phyloP scores from a whole-genome alignment of 2,888 invertebrate genomes.

The Ichneumon xanthorius region DNA sequence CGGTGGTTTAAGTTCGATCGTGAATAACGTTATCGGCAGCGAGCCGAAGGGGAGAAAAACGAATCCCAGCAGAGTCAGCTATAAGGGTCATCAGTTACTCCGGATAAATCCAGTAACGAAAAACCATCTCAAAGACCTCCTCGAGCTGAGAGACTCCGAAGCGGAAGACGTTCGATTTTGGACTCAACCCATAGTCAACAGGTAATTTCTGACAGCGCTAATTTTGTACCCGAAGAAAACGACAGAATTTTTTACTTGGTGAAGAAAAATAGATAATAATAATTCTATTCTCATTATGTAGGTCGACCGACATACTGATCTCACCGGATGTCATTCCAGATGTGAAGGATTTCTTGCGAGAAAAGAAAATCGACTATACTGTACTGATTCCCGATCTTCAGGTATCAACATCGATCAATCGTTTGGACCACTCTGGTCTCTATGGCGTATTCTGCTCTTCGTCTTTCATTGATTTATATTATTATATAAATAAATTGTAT shows the following conservation, averaged over 20 bases:
- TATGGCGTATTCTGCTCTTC: neutral
- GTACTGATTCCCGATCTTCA: constrained; percentile 91
- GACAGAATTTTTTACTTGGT: neutral
- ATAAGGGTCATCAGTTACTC: constrained; percentile 87
- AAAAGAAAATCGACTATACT: constrained; percentile 88
- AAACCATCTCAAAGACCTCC: constrained; percentile 84
- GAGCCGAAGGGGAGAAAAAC: constrained; percentile 74
- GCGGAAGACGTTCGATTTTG: constrained; percentile 87
- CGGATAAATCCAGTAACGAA: constrained; percentile 85
- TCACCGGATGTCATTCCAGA: constrained; percentile 88
- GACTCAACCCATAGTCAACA: constrained; percentile 86
- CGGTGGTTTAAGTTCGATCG: constrained; percentile 76
- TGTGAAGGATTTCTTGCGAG: constrained; percentile 87
- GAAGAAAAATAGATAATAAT: neutral
- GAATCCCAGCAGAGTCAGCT: constrained; percentile 80
- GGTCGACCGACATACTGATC: constrained; percentile 90
- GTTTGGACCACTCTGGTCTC: neutral
- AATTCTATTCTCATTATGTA: constrained; percentile 52
- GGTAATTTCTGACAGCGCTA: constrained; percentile 66
- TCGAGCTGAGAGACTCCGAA: constrained; percentile 84
- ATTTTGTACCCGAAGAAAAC: neutral
- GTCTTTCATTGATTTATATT: neutral
- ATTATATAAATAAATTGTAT: no score
- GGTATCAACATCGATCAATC: constrained; percentile 81
- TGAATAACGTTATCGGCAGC: constrained; percentile 77